Evolutionary conservation across 2,797 vertebrate species (phyloP), one percentile per base, ranked within the genome.

Genomic region (Merluccius polli): DNA sequence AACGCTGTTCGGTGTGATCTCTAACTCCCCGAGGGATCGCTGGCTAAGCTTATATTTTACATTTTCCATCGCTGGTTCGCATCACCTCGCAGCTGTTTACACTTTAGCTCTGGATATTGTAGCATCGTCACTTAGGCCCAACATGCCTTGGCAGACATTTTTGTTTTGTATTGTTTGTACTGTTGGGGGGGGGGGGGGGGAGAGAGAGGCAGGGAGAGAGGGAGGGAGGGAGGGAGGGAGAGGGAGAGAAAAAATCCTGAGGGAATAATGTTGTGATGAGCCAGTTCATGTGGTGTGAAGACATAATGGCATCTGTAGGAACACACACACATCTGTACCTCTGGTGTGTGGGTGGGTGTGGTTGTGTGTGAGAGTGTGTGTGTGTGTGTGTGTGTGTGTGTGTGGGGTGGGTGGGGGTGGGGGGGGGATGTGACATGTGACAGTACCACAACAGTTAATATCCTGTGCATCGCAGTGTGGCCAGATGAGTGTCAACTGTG

Each of bases 241-340:
- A 38, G 52, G 30, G 88, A 84, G 82, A 82, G 82, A 18, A n/a
- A 32, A 75, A 81, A 79, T 84, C 83, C 30, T 73, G 9, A 73
- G 88, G 89, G 88, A 89, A 86, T 79, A 88, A 85, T 5, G 83
- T 84, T 82, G 52, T 59, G 52, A 24, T 79, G 72, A 83, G 86
- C 82, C 85, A 78, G 72, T 78, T 82, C 71, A 59, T n/a, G 71
- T 38, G 44, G 79, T 82, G 80, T 89, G 87, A 93, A 81, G 89
- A 92, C 80, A 93, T 92, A 87, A 93, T 84, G 92, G 93, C 91
- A 93, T 91, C 52, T 13, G 7, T n/a, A 9, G 52, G 10, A 59
- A 59, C 52, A 1, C n/a, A 59, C 44, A 59, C n/a, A 59, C 52
- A 24, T 9, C 10, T 12, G 5, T 12, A 38, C 36, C 36, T 5